Conservation (phyloP, 35 echinoderm and acorn worm genomes). For the Eucidaris tribuloides region DNA sequence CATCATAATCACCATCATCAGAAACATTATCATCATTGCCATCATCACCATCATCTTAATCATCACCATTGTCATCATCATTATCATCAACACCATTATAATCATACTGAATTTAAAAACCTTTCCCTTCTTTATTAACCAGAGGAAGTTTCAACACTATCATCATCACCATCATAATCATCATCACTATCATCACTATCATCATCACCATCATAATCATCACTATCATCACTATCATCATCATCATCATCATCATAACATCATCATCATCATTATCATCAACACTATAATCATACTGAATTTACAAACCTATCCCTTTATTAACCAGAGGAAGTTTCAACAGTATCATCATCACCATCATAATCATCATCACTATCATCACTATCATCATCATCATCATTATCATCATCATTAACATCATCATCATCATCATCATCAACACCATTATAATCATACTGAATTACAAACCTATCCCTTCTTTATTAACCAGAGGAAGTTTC, state of each 20-base stretch:
- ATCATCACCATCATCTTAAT: neutral
- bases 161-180: neutral
- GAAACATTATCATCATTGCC: neutral
- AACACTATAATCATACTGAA: neutral
- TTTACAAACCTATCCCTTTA: no score
- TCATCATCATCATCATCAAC: neutral
- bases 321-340: no score
- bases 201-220: neutral
- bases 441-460: neutral
- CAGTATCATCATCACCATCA: neutral
- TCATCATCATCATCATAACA: neutral
- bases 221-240: neutral
- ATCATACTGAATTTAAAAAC: no score
- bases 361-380: neutral
- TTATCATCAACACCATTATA: neutral
- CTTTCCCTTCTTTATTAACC: neutral
- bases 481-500: neutral
- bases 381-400: neutral
- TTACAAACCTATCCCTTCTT: no score
- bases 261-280: neutral
- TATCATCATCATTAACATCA: neutral
- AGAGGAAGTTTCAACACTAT: neutral
- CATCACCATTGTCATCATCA: neutral
- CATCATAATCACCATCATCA: neutral
- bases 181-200: neutral